These are phyloP conservation scores for Metallyticus violacea DNA, from an alignment of 2,888 invertebrate genomes.

Conservation along the genomic window DNA sequence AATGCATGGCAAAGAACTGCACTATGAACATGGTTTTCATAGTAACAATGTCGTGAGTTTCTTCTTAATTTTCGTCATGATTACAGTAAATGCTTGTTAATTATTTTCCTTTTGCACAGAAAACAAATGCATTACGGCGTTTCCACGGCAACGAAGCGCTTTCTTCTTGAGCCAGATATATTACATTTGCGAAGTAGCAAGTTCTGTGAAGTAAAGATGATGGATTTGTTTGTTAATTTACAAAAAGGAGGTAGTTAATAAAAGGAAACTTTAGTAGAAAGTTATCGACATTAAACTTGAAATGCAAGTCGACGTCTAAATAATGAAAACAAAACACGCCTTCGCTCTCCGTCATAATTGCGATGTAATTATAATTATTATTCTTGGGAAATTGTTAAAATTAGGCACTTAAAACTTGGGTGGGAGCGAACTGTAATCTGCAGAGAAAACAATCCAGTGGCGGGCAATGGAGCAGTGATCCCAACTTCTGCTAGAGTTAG, in stretches of 20 bases:
- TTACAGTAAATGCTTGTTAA: no score
- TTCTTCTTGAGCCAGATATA: background rate
- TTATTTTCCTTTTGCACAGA: background rate
- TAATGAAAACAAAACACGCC: background rate
- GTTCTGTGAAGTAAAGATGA: background rate
- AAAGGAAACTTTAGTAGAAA: background rate
- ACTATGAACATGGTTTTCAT: background rate
- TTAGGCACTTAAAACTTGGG: background rate
- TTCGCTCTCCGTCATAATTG: background rate
- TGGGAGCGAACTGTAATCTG: background rate
- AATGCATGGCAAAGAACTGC: background rate
- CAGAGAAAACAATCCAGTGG: background rate
- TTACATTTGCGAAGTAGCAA: background rate
- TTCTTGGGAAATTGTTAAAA: background rate
- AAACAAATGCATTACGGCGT: background rate
- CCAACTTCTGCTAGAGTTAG: background rate
- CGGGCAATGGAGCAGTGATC: background rate
- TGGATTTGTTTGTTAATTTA: no score
- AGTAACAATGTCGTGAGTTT: background rate
- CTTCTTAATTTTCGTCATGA: no score
- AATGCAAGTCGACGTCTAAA: background rate
- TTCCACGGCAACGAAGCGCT: background rate
- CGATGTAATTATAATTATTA: background rate
- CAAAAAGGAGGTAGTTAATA: background rate
- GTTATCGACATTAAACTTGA: background rate